These are phyloP conservation scores for Caenorhabditis sp. DNA, from an alignment of 2,888 invertebrate genomes.

Conservation along the genomic window DNA sequence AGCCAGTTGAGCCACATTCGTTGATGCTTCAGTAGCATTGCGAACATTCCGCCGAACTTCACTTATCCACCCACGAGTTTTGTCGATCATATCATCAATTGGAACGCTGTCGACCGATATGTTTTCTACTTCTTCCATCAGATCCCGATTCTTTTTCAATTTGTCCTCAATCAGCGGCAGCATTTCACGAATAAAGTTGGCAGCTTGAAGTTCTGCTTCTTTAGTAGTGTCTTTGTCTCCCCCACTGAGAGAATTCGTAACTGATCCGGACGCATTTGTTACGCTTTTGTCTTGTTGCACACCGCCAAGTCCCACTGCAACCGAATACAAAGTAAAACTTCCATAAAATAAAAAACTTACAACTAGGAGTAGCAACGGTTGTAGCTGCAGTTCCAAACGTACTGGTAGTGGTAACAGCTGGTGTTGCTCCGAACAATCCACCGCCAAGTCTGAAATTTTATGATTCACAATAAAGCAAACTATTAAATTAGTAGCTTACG, in stretches of 20 bases:
- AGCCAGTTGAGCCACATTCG: slow-evolving; percentile 20
- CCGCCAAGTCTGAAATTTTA: slow-evolving; percentile 19
- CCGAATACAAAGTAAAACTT: neutral
- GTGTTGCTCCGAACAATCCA: slow-evolving; percentile 31
- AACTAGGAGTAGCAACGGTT: slow-evolving; percentile 2
- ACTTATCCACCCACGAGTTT: slow-evolving; percentile 44
- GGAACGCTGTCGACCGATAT: slow-evolving; percentile 31
- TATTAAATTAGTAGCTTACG: slow-evolving; percentile 3
- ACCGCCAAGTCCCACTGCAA: slow-evolving; percentile 63
- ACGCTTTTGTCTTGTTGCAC: slow-evolving; percentile 34
- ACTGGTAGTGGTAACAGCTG: slow-evolving; percentile 7
- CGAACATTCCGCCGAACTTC: slow-evolving; percentile 38
- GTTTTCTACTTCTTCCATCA: slow-evolving; percentile 56
- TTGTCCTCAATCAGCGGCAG: slow-evolving; percentile 51
- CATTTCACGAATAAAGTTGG: slow-evolving; percentile 47
- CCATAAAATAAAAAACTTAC: neutral
- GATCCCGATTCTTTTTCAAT: slow-evolving; percentile 55
- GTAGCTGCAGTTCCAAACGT: slow-evolving; percentile 35
- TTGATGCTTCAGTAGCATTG: slow-evolving; percentile 22
- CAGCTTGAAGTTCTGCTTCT: slow-evolving; percentile 44
- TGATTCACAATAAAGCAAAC: neutral
- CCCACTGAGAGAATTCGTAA: slow-evolving; percentile 2
- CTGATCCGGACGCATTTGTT: slow-evolving; percentile 18
- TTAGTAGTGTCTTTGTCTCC: slow-evolving; percentile 53
- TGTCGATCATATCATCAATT: slow-evolving; percentile 61